These are phyloP conservation scores for Gypaetus barbatus DNA, from an alignment of 2,797 vertebrate species.

Conservation along the genomic window DNA sequence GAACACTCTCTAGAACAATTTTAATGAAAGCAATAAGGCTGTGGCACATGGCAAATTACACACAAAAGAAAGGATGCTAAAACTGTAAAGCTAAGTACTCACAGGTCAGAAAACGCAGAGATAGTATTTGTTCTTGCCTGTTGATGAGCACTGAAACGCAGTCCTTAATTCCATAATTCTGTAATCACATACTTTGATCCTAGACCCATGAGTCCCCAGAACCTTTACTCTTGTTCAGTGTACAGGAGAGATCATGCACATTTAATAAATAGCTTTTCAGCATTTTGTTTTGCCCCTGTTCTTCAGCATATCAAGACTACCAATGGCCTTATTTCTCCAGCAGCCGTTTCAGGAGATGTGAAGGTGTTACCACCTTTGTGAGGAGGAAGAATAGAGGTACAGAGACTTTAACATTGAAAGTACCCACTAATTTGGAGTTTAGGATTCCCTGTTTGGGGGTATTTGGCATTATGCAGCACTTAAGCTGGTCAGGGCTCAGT, in stretches of 20 bases:
- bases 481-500: not conserved
- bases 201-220: not conserved
- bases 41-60: not conserved
- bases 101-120: not conserved
- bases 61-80: not conserved
- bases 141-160: not conserved
- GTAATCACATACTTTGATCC: not conserved
- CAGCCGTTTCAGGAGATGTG: not conserved
- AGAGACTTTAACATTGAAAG: not conserved
- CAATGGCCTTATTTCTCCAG: not conserved
- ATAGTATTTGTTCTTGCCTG: not conserved
- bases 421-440: not conserved
- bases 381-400: not conserved
- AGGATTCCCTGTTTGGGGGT: not conserved
- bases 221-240: not conserved
- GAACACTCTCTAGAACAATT: not conserved
- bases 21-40: not conserved
- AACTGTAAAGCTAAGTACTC: not conserved
- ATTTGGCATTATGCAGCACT: not conserved
- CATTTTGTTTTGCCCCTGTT: not conserved
- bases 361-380: not conserved
- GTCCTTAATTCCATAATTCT: not conserved
- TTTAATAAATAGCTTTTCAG: not conserved
- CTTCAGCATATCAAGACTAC: not conserved
- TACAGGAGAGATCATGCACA: not conserved